phyloP scores from a whole-genome alignment of 2,888 invertebrate genomes.

The Tetranychus truncatus region DNA sequence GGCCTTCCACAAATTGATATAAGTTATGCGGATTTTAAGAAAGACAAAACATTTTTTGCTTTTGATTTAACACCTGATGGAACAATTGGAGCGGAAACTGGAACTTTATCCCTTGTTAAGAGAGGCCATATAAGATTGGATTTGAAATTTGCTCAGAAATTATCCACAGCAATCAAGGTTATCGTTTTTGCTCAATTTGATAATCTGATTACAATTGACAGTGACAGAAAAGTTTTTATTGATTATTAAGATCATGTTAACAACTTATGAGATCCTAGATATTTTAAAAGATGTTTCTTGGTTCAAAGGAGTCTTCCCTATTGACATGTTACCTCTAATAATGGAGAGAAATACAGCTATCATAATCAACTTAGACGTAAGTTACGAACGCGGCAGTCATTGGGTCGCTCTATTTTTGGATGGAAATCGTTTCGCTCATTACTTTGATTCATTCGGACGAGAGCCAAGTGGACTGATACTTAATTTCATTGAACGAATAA shows the following conservation, averaged over 20 bases:
- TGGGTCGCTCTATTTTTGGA: slow-evolving; percentile 1
- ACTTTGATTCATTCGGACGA: slow-evolving; percentile 7
- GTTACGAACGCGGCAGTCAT: background rate
- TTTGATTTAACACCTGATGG: too few species aligned
- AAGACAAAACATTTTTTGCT: too few species aligned
- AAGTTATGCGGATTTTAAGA: background rate
- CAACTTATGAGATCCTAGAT: too few species aligned
- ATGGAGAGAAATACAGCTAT: background rate
- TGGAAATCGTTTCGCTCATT: background rate
- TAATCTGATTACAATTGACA: background rate
- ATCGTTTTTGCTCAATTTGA: slow-evolving; percentile 8
- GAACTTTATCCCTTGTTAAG: background rate
- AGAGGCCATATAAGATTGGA: background rate
- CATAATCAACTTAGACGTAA: background rate
- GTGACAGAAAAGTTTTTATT: background rate
- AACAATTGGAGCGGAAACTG: too few species aligned
- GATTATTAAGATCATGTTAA: background rate
- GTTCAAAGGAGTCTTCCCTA: background rate
- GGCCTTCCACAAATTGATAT: background rate
- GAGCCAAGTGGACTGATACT: background rate
- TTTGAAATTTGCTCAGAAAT: background rate
- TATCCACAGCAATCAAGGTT: background rate
- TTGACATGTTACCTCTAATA: background rate
- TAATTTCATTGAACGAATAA: background rate
- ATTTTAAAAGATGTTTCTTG: too few species aligned